These are phyloP conservation scores for Bombus polaris DNA, from an alignment of 1,140 invertebrate species.

Conservation along the genomic window DNA sequence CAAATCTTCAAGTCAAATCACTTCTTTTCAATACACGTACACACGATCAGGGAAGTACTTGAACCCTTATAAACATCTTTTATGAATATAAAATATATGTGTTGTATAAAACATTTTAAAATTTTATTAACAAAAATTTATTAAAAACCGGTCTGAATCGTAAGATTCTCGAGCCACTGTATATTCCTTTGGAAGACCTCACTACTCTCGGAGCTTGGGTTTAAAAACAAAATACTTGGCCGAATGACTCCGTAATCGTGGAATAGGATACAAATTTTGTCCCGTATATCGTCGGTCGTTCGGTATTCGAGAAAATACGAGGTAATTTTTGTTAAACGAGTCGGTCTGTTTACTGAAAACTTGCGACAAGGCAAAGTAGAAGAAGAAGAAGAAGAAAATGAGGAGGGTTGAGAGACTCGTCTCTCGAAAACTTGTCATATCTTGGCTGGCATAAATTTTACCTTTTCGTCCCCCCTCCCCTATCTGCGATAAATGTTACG, in stretches of 20 bases:
- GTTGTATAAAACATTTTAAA: too few species aligned
- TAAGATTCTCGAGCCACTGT: too few species aligned
- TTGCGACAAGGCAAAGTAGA: neutral
- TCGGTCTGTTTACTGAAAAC: conserved; percentile 29
- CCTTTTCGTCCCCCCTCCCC: neutral
- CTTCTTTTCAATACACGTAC: too few species aligned
- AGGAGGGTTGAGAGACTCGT: neutral
- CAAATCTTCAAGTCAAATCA: too few species aligned
- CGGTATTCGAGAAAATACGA: neutral
- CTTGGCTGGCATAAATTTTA: conserved; percentile 38
- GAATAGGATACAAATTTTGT: neutral
- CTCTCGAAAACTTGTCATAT: conserved; percentile 45
- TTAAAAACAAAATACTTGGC: neutral
- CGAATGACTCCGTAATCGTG: neutral
- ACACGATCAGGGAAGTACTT: too few species aligned
- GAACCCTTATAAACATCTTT: too few species aligned
- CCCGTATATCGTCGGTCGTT: neutral
- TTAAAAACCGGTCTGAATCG: too few species aligned
- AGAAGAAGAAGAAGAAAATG: neutral
- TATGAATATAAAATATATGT: too few species aligned
- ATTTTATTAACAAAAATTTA: too few species aligned
- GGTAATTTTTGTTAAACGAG: conserved; percentile 38
- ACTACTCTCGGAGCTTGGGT: neutral
- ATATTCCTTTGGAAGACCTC: too few species aligned
- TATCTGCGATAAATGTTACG: conserved; percentile 43